phyloP scores from a whole-genome alignment of 1,140 invertebrate genomes.

The Trichonephila clavata region DNA sequence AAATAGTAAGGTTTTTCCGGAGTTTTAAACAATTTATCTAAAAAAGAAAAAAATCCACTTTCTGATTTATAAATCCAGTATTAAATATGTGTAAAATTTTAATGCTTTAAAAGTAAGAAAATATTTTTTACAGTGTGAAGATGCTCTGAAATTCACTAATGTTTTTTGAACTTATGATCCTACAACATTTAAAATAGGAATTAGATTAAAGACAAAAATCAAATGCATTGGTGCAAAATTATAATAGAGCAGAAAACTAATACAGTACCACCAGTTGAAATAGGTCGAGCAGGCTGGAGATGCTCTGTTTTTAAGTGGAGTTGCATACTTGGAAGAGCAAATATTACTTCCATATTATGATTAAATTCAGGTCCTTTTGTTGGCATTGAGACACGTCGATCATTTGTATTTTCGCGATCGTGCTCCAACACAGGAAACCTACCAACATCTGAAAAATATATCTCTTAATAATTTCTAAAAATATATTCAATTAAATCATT shows the following conservation, averaged over 20 bases:
- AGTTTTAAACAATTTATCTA: no score
- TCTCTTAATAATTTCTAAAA: no score
- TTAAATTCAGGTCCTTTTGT: slow-evolving; percentile 89
- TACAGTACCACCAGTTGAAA: slow-evolving; percentile 79
- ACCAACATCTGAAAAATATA: slow-evolving; percentile 87
- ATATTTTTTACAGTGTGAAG: background rate
- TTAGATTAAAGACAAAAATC: no score
- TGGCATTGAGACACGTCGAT: slow-evolving; percentile 78
- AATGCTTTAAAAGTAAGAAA: background rate
- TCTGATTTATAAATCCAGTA: no score
- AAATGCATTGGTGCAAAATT: background rate
- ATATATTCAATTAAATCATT: no score
- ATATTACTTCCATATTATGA: slow-evolving; percentile 96
- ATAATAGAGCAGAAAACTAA: background rate
- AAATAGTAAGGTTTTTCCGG: no score
- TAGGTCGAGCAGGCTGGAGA: slow-evolving; percentile 87
- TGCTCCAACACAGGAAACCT: slow-evolving; percentile 92
- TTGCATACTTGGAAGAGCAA: slow-evolving; percentile 95
- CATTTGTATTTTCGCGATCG: slow-evolving; percentile 82
- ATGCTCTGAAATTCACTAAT: background rate
- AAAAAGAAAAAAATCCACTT: no score
- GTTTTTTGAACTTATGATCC: background rate
- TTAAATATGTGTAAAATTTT: no score
- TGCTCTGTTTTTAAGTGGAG: slow-evolving; percentile 96
- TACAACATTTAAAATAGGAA: background rate